Evolutionary conservation across 2,113 vertebrate genomes (phyloP).

Genomic region (Garra rufa): DNA sequence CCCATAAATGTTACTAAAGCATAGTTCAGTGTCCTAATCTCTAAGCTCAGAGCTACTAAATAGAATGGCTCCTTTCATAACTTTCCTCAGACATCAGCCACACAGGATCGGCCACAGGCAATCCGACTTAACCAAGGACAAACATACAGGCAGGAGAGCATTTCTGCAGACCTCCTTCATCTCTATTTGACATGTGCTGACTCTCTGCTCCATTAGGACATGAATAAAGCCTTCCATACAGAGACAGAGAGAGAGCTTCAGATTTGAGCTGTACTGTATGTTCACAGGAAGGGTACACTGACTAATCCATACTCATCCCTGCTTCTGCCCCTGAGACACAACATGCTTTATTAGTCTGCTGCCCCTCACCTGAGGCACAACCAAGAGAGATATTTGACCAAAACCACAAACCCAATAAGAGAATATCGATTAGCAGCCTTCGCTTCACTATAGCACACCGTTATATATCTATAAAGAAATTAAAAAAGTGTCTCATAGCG

Average conservation of each 20-base stretch:
- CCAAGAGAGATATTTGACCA: slow-evolving; percentile 75
- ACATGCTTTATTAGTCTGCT: slow-evolving; percentile 76
- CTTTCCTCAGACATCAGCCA: slow-evolving; percentile 38
- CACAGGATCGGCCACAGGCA: slow-evolving; percentile 38
- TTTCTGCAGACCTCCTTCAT: slow-evolving; percentile 46
- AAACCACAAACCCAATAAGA: slow-evolving; percentile 78
- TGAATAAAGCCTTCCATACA: slow-evolving; percentile 42
- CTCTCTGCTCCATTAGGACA: slow-evolving; percentile 37
- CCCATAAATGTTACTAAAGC: slow-evolving; percentile 19
- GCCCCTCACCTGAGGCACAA: slow-evolving; percentile 70
- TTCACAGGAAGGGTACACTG: slow-evolving; percentile 40
- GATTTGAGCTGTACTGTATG: slow-evolving; percentile 37
- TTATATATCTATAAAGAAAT: slow-evolving; percentile 74
- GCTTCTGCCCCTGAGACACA: slow-evolving; percentile 46
- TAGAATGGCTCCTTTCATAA: slow-evolving; percentile 47
- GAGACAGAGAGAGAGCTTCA: slow-evolving; percentile 24
- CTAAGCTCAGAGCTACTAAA: slow-evolving; percentile 21
- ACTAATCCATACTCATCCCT: slow-evolving; percentile 38
- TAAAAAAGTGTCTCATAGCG: slow-evolving; percentile 64
- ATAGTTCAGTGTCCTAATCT: slow-evolving; percentile 28
- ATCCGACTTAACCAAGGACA: slow-evolving; percentile 48
- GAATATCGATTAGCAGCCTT: slow-evolving; percentile 77
- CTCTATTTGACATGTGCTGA: slow-evolving; percentile 45
- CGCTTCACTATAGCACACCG: slow-evolving; percentile 73
- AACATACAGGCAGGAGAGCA: slow-evolving; percentile 44